Percentiles rank a stretch among this genome's conserved stretches.
phyloP scores from a whole-genome alignment of 2,888 invertebrate species.

The Cecidostiba fungosa region DNA sequence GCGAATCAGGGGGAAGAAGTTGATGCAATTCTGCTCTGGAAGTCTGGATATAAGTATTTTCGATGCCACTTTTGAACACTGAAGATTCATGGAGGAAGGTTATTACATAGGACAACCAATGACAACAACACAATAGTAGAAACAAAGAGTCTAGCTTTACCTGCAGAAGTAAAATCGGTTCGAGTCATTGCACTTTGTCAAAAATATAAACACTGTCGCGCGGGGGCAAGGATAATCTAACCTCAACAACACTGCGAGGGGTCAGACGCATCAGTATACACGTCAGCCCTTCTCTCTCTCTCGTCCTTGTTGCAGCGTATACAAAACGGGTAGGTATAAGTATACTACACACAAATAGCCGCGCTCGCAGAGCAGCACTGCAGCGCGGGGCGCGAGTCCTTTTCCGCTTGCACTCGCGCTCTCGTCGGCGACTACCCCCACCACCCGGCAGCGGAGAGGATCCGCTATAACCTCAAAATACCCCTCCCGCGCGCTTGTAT shows the following conservation, averaged over 20 bases:
- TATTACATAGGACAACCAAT: too few relatives aligned
- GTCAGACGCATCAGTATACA: background rate
- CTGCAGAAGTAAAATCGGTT: background rate
- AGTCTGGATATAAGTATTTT: too few relatives aligned
- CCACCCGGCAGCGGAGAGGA: background rate
- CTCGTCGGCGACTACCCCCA: slow-evolving; percentile 1
- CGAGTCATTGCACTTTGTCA: background rate
- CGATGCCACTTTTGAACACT: background rate
- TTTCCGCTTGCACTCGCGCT: background rate
- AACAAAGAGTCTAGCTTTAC: too few relatives aligned
- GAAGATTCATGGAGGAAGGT: too few relatives aligned
- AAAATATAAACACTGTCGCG: background rate
- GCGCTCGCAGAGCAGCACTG: slow-evolving; percentile 12
- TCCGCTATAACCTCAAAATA: slow-evolving; percentile 11
- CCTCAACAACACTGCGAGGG: background rate
- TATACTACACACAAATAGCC: background rate
- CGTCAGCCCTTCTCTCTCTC: background rate
- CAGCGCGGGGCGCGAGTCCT: slow-evolving; percentile 6
- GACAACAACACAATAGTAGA: too few relatives aligned
- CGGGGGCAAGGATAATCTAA: slow-evolving; percentile 16
- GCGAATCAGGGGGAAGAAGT: background rate
- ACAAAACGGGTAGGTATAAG: background rate
- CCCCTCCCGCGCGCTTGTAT: slow-evolving; percentile 3
- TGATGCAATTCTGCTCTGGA: background rate
- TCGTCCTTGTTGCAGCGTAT: background rate